These are phyloP conservation scores for Artibeus lituratus DNA, from an alignment of 2,797 vertebrate species.

Conservation along the genomic window DNA sequence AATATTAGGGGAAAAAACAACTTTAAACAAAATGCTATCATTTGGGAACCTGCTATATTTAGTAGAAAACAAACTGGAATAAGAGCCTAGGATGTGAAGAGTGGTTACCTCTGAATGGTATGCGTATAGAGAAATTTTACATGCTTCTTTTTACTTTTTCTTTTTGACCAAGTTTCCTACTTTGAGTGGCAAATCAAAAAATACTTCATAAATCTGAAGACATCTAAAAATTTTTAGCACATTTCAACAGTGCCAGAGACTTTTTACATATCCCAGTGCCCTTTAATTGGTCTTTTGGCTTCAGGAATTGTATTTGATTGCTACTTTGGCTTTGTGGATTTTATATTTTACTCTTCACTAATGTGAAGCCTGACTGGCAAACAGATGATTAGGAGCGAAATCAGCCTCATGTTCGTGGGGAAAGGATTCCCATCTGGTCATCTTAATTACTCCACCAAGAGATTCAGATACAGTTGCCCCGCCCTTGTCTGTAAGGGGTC, in stretches of 20 bases:
- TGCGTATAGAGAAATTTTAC: not conserved
- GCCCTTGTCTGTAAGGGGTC: not conserved
- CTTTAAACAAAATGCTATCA: not conserved
- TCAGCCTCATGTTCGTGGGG: not conserved
- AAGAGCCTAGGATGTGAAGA: not conserved
- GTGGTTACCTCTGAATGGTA: not conserved
- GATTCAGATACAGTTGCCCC: not conserved
- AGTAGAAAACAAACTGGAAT: not conserved
- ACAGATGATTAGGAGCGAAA: not conserved
- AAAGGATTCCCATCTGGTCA: not conserved
- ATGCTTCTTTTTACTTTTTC: not conserved
- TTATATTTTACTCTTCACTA: not conserved
- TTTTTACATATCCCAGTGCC: not conserved
- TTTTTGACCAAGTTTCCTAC: not conserved
- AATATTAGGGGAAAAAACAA: not conserved
- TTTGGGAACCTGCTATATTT: not conserved
- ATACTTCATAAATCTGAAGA: not conserved
- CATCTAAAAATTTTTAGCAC: not conserved
- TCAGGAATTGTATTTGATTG: not conserved
- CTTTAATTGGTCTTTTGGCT: not conserved
- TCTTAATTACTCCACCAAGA: not conserved
- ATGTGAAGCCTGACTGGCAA: not conserved
- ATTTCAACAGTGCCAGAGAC: not conserved
- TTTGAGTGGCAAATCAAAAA: not conserved
- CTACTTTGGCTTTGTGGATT: not conserved